phyloP scores from a whole-genome alignment of 1,140 invertebrate species.

The Drosophila nikananu region DNA sequence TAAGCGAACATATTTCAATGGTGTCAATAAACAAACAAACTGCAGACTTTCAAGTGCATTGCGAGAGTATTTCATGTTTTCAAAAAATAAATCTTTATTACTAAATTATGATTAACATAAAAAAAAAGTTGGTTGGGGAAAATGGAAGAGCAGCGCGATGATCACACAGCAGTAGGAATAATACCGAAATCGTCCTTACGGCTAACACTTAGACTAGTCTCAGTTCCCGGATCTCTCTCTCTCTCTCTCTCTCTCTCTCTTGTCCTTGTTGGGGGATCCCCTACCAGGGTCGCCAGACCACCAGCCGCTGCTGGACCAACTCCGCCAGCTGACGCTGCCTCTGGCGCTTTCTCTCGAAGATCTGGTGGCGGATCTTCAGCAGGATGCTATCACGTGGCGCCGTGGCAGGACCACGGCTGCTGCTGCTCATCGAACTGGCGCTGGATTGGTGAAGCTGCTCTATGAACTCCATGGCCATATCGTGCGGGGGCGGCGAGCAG shows the following conservation, averaged over 20 bases:
- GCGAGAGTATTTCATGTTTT: not conserved
- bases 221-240: constrained; percentile 27
- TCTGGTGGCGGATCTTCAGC: constrained; percentile 77
- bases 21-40: constrained; percentile 49
- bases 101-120: constrained; percentile 34
- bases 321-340: constrained; percentile 65
- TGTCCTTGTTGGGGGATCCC: not conserved
- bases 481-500: constrained; percentile 27
- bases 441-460: constrained; percentile 47
- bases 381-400: constrained; percentile 72
- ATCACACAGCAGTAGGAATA: constrained; percentile 72
- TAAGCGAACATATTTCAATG: constrained; percentile 45
- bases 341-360: constrained; percentile 77
- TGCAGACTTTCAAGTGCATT: not conserved
- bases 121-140: constrained; percentile 15
- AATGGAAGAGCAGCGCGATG: constrained; percentile 67
- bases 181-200: constrained; percentile 48
- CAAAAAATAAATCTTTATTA: constrained; percentile 47
- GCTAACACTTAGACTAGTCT: constrained; percentile 33
- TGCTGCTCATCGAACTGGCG: not conserved
- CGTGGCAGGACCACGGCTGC: not conserved
- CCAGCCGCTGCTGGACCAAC: constrained; percentile 58
- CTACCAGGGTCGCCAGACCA: constrained; percentile 81
- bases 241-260: too few relatives aligned
- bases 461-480: constrained; percentile 65